These are phyloP conservation scores for Etia nguti DNA, from an alignment of 2,113 vertebrate genomes.

Conservation along the genomic window DNA sequence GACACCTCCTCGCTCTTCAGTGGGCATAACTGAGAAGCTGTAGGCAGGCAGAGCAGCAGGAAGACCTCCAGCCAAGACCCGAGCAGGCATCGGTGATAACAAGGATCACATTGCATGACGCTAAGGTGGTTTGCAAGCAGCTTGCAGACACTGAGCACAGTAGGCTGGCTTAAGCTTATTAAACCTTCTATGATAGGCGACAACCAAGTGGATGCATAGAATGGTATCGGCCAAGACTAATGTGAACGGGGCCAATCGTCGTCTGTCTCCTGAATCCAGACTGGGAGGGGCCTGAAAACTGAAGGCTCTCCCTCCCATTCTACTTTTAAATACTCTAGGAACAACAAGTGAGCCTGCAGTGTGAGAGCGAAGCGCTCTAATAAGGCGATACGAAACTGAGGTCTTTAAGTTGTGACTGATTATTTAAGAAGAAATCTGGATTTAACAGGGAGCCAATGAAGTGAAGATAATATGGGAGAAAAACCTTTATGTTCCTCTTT, in stretches of 20 bases:
- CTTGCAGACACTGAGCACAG: background rate
- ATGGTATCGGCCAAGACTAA: background rate
- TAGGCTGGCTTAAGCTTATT: fast-evolving
- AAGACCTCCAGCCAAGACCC: background rate
- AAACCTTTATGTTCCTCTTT: background rate
- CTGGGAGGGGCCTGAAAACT: background rate
- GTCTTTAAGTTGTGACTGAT: background rate
- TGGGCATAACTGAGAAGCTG: background rate
- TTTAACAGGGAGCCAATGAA: background rate
- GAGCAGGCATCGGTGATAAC: background rate
- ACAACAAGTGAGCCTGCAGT: background rate
- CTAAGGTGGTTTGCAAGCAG: background rate
- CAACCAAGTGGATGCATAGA: fast-evolving
- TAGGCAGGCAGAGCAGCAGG: background rate
- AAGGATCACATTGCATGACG: fast-evolving
- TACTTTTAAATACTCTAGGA: background rate
- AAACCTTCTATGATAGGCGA: fast-evolving
- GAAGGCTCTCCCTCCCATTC: background rate
- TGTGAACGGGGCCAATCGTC: background rate
- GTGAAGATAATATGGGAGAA: background rate
- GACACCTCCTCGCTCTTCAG: background rate
- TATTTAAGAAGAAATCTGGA: background rate
- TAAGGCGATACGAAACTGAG: fast-evolving
- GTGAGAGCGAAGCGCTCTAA: background rate
- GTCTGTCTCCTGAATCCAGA: background rate